Percentiles rank a stretch among this genome's conserved stretches.
Evolutionary conservation across 2,888 invertebrate species (phyloP).

Genomic region (Eurytoma californica): DNA sequence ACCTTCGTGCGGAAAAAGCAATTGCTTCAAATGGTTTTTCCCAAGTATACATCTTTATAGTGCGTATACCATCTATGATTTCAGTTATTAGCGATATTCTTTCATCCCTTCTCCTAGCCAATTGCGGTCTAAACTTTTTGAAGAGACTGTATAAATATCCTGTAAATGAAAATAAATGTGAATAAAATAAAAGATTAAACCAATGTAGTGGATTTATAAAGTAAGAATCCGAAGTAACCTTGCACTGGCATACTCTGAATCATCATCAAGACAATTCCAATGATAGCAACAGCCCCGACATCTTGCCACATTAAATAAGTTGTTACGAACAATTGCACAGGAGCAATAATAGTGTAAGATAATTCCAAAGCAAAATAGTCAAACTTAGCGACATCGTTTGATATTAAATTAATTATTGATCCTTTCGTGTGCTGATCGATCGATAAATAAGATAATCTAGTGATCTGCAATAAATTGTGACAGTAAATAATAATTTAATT

Average conservation of each 20-base stretch:
- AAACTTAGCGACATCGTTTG: background rate
- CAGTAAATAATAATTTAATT: too few relatives aligned
- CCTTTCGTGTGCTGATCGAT: background rate
- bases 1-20: too few relatives aligned
- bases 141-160: background rate
- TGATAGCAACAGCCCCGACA: background rate
- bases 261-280: background rate
- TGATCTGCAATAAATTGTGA: background rate
- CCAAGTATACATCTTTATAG: constrained; percentile 94
- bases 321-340: background rate
- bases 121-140: constrained; percentile 79
- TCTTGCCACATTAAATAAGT: background rate
- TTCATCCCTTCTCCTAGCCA: constrained; percentile 88
- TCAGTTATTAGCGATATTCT: constrained; percentile 93
- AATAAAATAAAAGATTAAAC: too few relatives aligned
- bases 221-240: too few relatives aligned
- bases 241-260: background rate
- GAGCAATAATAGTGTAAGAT: background rate
- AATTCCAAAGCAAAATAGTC: background rate
- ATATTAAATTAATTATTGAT: background rate
- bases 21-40: constrained; percentile 85
- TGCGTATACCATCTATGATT: constrained; percentile 88
- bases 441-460: background rate
- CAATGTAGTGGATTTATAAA: too few relatives aligned
- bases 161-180: too few relatives aligned